phyloP scores from a whole-genome alignment of 2,113 vertebrate species.

The Lophura nycthemera region DNA sequence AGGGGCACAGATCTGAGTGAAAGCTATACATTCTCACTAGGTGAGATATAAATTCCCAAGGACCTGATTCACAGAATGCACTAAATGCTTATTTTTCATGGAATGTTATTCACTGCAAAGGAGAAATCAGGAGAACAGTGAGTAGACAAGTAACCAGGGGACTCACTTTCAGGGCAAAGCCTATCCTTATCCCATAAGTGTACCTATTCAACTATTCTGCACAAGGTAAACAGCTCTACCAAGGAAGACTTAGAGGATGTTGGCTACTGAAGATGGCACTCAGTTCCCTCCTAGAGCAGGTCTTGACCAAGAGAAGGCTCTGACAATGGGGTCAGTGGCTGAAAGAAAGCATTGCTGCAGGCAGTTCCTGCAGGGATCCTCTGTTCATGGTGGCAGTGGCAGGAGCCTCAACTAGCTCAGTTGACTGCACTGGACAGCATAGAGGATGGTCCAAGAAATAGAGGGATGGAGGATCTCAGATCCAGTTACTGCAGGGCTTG shows the following conservation, averaged over 20 bases:
- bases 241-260: not conserved
- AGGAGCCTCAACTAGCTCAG: not conserved
- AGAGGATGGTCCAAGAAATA: not conserved
- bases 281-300: not conserved
- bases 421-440: not conserved
- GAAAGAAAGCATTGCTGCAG: not conserved
- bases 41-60: not conserved
- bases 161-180: not conserved
- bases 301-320: not conserved
- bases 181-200: not conserved
- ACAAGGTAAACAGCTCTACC: not conserved
- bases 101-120: not conserved
- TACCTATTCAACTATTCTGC: not conserved
- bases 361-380: not conserved
- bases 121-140: not conserved
- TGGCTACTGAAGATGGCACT: not conserved
- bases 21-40: not conserved
- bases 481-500: not conserved
- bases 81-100: not conserved
- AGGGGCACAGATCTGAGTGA: not conserved
- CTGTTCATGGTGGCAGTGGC: not conserved
- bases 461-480: not conserved
- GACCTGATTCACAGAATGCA: not conserved
- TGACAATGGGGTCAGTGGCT: rapidly evolving
- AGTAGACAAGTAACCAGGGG: not conserved